Evolutionary conservation across 2,888 invertebrate species (phyloP), one percentile per base, ranked within the genome.

Genomic region (Tetrapedia diversipes): DNA sequence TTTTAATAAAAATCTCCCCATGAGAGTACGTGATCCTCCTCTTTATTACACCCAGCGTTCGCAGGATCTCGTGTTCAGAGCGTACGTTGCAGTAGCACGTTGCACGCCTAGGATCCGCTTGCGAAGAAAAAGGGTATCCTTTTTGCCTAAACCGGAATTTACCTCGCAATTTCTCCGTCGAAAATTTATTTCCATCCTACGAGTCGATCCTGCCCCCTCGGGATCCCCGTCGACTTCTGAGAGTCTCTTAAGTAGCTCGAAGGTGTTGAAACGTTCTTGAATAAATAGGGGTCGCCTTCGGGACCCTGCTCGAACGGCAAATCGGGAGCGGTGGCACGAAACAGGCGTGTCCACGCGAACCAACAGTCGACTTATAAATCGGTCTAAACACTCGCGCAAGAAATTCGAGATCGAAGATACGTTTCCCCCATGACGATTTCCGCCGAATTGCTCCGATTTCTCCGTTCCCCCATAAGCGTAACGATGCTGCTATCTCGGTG

Each of bases 211-310:
- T 47, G 54, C 39, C 60, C 56, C 37, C 34, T 22, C n/a, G 65
- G 60, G 65, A 77, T 69, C 39, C 47, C 14, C 49, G 43, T 54
- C 59, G 68, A 59, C 43, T 56, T 43, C 39, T 4, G 49, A 86
- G 86, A 86, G 86, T 81, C 88, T 87, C 86, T 88, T 86, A 88
- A 88, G 87, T 86, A 87, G 87, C 83, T 82, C 70, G 80, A 81
- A 87, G 87, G 88, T 89, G 89, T 89, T 86, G 88, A 89, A 88
- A 88, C 86, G 85, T 85, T 87, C 87, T 88, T 88, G 87, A 88
- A 88, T 88, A 87, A 88, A 87, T 86, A 87, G 87, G 86, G 85
- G 73, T 83, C 84, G 83, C 68, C 80, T 84, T 81, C 59, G 83
- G 86, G 81, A 83, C 80, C 85, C 86, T 76, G 83, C 80, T 70